Evolutionary conservation across 2,797 vertebrate genomes (phyloP).

Genomic region (Gambusia yucatana): DNA sequence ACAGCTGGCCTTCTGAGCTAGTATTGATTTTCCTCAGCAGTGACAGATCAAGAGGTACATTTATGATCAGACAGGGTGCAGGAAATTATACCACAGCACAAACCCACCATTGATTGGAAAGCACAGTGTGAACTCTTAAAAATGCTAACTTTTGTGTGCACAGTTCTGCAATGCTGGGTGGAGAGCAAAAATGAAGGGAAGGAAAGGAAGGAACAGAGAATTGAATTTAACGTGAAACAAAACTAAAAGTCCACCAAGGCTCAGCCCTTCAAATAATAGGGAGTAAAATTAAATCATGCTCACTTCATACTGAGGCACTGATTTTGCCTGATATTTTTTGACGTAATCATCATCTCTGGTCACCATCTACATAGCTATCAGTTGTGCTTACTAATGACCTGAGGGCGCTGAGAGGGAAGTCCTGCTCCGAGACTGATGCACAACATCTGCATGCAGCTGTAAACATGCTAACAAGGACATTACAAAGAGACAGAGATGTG

Average conservation of each 20-base stretch:
- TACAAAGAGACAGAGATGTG: conserved; percentile 13
- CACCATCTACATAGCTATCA: conserved; percentile 30
- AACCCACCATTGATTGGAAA: conserved; percentile 64
- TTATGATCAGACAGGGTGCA: conserved; percentile 72
- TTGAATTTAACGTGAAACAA: neutral
- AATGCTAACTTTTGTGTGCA: conserved; percentile 38
- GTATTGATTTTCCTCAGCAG: conserved; percentile 72
- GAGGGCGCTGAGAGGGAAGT: neutral
- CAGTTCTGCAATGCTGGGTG: conserved; percentile 21
- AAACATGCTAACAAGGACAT: conserved; percentile 34
- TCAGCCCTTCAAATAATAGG: conserved; percentile 23
- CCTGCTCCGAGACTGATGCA: conserved; percentile 34
- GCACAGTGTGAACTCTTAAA: conserved; percentile 59
- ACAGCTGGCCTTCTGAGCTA: conserved; percentile 67
- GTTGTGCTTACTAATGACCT: conserved; percentile 6
- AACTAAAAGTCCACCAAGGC: conserved; percentile 5
- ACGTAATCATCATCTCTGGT: conserved; percentile 8
- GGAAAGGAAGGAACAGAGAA: neutral
- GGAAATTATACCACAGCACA: conserved; percentile 68
- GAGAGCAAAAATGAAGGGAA: neutral
- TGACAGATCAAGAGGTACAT: conserved; percentile 73
- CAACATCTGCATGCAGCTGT: conserved; percentile 47
- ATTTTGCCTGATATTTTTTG: conserved; percentile 23
- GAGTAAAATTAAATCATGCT: conserved; percentile 23
- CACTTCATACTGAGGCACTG: conserved; percentile 11